Conservation (phyloP, 2,888 invertebrate genomes). For the Limnephilus auricula region DNA sequence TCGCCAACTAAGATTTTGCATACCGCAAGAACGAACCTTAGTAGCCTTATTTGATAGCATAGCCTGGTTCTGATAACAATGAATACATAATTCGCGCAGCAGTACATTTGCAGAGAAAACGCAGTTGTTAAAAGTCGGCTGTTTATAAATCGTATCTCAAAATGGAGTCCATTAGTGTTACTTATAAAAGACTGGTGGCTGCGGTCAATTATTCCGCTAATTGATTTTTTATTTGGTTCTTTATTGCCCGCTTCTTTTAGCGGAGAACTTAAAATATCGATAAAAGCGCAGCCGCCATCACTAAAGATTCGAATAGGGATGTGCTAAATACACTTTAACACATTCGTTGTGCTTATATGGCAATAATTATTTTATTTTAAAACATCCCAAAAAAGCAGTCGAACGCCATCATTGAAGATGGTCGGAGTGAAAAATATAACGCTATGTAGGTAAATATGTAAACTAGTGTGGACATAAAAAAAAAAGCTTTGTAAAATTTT, state of each 20-base stretch:
- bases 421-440: too few species aligned
- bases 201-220: constrained; percentile 13
- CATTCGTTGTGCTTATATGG: too few species aligned
- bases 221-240: constrained; percentile 29
- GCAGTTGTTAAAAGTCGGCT: background rate
- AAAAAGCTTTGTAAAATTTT: too few species aligned
- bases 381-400: too few species aligned
- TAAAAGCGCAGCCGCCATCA: background rate
- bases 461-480: too few species aligned
- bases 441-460: too few species aligned
- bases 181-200: constrained; percentile 5
- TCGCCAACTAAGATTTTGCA: background rate
- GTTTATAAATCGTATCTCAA: constrained; percentile 3
- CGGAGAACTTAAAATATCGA: background rate
- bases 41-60: background rate
- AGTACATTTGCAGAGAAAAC: background rate
- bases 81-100: background rate
- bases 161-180: constrained; percentile 38
- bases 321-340: background rate
- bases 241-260: background rate
- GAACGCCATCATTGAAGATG: too few species aligned
- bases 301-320: background rate
- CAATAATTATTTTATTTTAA: too few species aligned
- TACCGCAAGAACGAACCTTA: background rate
- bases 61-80: background rate